phyloP scores from a whole-genome alignment of 2,113 vertebrate genomes.

The Aspiorhynchus laticeps region DNA sequence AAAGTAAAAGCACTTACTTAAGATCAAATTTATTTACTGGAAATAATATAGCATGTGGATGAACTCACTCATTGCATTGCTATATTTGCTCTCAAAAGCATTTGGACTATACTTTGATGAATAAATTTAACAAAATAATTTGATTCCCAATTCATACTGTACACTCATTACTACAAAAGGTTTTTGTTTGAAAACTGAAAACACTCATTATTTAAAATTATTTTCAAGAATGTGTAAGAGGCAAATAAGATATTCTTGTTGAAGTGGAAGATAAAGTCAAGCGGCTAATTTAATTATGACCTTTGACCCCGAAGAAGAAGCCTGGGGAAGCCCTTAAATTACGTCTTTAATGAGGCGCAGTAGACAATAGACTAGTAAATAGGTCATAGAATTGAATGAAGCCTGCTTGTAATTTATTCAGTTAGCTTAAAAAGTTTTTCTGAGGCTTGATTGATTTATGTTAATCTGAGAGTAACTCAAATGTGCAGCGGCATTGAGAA shows the following conservation, averaged over 20 bases:
- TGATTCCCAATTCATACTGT: background rate
- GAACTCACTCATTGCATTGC: background rate
- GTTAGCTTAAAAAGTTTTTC: conserved; percentile 9
- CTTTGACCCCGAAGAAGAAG: conserved; percentile 25
- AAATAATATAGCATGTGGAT: conserved; percentile 22
- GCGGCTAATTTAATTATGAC: conserved; percentile 41
- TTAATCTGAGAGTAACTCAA: background rate
- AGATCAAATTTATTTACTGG: conserved; percentile 21
- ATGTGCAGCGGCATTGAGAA: background rate
- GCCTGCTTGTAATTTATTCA: conserved; percentile 28
- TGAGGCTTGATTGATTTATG: conserved; percentile 29
- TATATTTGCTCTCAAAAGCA: background rate
- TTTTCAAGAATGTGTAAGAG: background rate
- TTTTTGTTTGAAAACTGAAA: background rate
- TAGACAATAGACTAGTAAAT: conserved; percentile 41
- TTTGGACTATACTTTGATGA: background rate
- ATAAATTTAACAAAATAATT: background rate
- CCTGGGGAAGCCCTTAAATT: conserved; percentile 19
- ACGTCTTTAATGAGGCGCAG: conserved; percentile 39
- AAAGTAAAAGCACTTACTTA: conserved; percentile 9
- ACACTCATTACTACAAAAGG: background rate
- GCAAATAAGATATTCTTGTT: background rate
- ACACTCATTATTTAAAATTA: background rate
- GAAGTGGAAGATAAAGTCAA: conserved; percentile 8
- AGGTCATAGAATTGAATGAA: conserved; percentile 40